phyloP scores from a whole-genome alignment of 2,113 vertebrate genomes.

The Psittacus erithacus region DNA sequence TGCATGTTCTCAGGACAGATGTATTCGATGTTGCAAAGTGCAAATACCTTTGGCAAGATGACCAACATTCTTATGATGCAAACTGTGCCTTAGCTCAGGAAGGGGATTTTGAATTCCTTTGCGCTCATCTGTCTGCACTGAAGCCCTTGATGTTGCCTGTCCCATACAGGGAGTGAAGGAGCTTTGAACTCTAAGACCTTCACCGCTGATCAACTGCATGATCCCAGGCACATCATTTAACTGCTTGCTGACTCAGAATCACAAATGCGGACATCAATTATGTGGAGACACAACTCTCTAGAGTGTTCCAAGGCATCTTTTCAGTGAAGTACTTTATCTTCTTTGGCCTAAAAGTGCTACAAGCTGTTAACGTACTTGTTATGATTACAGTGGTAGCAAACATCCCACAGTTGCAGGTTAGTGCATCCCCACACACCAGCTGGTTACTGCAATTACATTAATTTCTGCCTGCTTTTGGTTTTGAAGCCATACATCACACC shows the following conservation, averaged over 20 bases:
- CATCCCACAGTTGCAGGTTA: background rate
- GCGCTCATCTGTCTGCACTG: background rate
- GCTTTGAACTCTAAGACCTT: background rate
- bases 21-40: background rate
- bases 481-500: background rate
- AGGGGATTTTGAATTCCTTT: background rate
- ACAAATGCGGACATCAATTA: background rate
- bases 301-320: background rate
- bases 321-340: background rate
- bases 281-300: background rate
- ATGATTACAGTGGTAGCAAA: background rate
- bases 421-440: background rate
- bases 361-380: background rate
- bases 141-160: background rate
- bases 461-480: background rate
- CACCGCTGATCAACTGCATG: background rate
- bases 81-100: background rate
- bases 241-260: background rate
- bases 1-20: background rate
- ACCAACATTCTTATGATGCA: background rate
- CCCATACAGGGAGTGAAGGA: background rate
- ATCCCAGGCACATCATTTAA: background rate
- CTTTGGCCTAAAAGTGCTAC: background rate
- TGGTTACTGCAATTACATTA: background rate
- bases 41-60: background rate